Conservation (phyloP, 2,888 invertebrate genomes). For the Rhynchonema sp. region DNA sequence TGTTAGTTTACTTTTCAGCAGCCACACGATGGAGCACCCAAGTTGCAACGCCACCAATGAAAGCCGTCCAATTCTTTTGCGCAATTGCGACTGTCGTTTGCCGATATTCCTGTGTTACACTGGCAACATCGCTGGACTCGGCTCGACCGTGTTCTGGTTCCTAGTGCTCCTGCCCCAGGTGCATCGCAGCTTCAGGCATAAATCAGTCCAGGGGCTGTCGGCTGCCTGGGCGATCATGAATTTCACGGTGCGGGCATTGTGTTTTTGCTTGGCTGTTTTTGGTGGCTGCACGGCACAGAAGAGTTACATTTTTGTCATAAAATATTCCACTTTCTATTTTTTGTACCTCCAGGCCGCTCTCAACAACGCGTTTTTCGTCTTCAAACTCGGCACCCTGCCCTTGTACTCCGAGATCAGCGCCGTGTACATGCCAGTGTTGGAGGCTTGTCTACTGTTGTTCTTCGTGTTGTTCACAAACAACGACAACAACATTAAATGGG, state of each 20-base stretch:
- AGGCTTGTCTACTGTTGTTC: slow-evolving; percentile 1
- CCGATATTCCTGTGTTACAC: slow-evolving; percentile 2
- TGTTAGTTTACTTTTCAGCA: too few relatives aligned
- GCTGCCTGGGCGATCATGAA: slow-evolving; percentile 5
- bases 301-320: too few relatives aligned
- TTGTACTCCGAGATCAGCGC: neutral
- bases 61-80: too few relatives aligned
- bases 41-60: too few relatives aligned
- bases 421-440: slow-evolving; percentile 5
- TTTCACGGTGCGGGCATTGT: too few relatives aligned
- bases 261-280: too few relatives aligned
- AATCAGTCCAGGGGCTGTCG: slow-evolving; percentile 4
- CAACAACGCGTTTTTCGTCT: slow-evolving; percentile 7
- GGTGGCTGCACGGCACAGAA: too few relatives aligned
- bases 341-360: slow-evolving; percentile 5
- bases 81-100: slow-evolving; percentile 4
- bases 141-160: slow-evolving; percentile 4
- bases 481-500: neutral
- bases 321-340: too few relatives aligned
- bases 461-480: neutral
- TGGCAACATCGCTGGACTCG: slow-evolving; percentile 4
- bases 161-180: slow-evolving; percentile 5
- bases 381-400: slow-evolving; percentile 3
- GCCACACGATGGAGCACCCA: too few relatives aligned
- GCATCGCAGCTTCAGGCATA: neutral